A percentile compares a stretch with the other conserved stretches of the same genome.
phyloP scores from a whole-genome alignment of 1,140 invertebrate genomes.

The Eurosta solidaginis region DNA sequence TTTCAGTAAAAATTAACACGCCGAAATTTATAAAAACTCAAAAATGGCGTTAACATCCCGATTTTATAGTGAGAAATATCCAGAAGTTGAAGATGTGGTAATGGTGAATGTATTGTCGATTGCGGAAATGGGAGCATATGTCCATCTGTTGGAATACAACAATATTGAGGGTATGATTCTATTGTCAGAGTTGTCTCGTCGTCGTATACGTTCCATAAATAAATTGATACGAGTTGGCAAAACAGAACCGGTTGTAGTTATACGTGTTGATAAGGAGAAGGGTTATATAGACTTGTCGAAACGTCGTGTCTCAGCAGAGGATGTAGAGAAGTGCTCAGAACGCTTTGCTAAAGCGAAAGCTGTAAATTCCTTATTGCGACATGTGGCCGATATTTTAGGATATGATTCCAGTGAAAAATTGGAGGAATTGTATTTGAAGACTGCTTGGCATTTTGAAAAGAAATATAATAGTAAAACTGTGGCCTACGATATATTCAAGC shows the following conservation, averaged over 20 bases:
- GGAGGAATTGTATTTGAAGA: constrained; percentile 94
- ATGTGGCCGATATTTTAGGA: constrained; percentile 93
- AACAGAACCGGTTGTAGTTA: constrained; percentile 98
- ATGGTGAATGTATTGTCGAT: constrained; percentile 99
- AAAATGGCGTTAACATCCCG: constrained; percentile 93
- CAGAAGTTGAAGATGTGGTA: constrained; percentile 98
- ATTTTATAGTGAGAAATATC: constrained; percentile 97
- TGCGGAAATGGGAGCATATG: constrained; percentile 99
- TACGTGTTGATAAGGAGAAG: constrained; percentile 99
- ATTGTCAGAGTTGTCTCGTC: constrained; percentile 93
- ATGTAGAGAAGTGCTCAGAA: constrained; percentile 97
- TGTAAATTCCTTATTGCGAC: constrained; percentile 96
- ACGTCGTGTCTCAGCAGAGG: constrained; percentile 95
- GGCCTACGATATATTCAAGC: constrained; percentile 98
- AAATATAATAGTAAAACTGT: constrained; percentile 95
- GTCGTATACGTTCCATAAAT: constrained; percentile 99
- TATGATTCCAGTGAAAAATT: constrained; percentile 91
- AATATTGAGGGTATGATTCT: constrained; percentile 98
- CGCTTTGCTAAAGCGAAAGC: constrained; percentile 98
- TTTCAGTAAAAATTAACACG: not conserved
- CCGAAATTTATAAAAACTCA: not conserved
- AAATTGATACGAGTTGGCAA: constrained; percentile 98
- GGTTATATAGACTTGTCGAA: constrained; percentile 99
- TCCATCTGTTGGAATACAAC: constrained; percentile 97
- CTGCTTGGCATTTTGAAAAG: constrained; percentile 99